Conservation (phyloP, 2,113 vertebrate species). For the Vimba vimba region DNA sequence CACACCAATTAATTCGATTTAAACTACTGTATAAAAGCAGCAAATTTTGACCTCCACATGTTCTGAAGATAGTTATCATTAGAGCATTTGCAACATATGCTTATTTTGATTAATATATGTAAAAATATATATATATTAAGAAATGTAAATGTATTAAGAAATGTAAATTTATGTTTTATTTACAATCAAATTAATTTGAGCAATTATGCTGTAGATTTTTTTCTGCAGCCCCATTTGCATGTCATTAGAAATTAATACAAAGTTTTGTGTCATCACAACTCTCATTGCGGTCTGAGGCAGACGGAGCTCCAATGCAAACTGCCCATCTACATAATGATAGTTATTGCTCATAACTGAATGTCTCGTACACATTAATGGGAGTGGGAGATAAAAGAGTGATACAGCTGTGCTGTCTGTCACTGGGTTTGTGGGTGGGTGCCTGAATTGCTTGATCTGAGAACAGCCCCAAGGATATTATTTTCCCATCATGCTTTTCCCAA, state of each 20-base stretch:
- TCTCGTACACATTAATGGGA: background rate
- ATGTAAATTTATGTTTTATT: background rate
- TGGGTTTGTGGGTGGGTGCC: background rate
- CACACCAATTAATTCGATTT: background rate
- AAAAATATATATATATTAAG: no score
- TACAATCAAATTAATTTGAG: background rate
- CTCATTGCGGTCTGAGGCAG: background rate
- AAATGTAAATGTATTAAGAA: background rate
- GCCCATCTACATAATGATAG: background rate
- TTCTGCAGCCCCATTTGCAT: background rate
- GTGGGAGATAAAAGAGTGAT: background rate
- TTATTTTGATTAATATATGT: background rate
- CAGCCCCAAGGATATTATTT: constrained; percentile 14
- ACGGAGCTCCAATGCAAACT: background rate
- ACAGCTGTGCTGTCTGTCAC: background rate
- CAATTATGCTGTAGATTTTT: background rate
- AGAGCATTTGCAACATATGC: background rate
- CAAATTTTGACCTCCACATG: background rate
- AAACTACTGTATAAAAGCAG: background rate
- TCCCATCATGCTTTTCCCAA: constrained; percentile 5
- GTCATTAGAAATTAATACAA: background rate
- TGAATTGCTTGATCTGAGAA: constrained; percentile 18
- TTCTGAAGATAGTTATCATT: background rate
- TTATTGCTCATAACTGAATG: background rate
- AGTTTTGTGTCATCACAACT: background rate